These are phyloP conservation scores for Dyspetes luteomarginatus DNA, from an alignment of 2,888 invertebrate genomes.

Conservation along the genomic window DNA sequence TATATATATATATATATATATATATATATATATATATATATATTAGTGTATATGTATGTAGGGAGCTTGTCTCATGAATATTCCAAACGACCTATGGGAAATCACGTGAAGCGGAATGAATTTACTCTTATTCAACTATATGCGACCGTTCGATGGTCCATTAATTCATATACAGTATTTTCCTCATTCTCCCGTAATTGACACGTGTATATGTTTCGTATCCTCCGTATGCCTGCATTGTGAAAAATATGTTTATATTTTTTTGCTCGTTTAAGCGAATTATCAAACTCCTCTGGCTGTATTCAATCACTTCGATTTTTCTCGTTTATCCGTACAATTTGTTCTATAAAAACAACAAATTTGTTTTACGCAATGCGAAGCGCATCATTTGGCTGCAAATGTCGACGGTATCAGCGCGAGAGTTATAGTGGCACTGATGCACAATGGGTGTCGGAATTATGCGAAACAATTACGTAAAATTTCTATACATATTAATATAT, in stretches of 20 bases:
- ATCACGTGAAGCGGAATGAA: conserved; percentile 59
- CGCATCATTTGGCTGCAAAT: too few species aligned
- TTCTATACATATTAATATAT: neutral
- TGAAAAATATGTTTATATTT: too few species aligned
- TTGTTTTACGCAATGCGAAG: too few species aligned
- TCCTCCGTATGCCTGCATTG: too few species aligned
- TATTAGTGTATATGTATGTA: neutral
- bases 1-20: too few species aligned
- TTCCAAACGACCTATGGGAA: conserved; percentile 59
- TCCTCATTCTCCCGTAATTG: conserved; percentile 46
- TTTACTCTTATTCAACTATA: conserved; percentile 59
- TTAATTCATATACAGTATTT: conserved; percentile 35
- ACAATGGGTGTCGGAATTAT: too few species aligned
- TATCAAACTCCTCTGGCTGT: conserved; percentile 27
- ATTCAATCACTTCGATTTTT: too few species aligned
- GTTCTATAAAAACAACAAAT: too few species aligned
- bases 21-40: neutral
- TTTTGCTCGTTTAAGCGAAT: conserved; percentile 35
- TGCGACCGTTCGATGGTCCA: conserved; percentile 34
- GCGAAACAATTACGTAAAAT: too few species aligned
- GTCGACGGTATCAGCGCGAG: too few species aligned
- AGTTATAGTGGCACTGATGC: too few species aligned
- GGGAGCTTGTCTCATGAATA: conserved; percentile 55
- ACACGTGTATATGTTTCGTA: neutral
- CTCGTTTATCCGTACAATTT: too few species aligned